These are phyloP conservation scores for Haemorhous mexicanus DNA, from an alignment of 2,113 vertebrate species.

Conservation along the genomic window DNA sequence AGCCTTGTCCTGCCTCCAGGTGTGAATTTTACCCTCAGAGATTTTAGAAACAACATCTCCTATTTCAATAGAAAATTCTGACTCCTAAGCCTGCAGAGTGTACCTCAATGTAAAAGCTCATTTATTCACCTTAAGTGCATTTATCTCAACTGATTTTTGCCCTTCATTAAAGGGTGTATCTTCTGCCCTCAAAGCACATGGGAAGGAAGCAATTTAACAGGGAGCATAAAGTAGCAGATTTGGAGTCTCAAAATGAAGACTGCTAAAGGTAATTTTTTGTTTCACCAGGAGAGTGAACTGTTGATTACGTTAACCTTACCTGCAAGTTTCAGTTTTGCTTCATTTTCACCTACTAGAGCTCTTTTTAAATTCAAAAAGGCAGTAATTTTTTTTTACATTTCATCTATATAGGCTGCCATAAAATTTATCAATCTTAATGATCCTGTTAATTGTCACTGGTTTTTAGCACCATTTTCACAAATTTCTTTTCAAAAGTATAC, in stretches of 20 bases:
- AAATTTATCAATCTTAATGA: conserved; percentile 44
- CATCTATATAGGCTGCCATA: conserved; percentile 37
- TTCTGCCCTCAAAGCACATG: neutral
- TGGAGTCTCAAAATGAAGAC: neutral
- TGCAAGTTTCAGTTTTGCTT: conserved; percentile 6
- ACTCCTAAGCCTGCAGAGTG: neutral
- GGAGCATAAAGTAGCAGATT: neutral
- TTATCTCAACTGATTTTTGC: neutral
- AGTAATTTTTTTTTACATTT: conserved; percentile 48
- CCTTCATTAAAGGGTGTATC: neutral
- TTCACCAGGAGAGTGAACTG: neutral
- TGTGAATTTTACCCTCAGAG: neutral
- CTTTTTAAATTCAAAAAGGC: conserved; percentile 3
- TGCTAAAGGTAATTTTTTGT: neutral
- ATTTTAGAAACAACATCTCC: neutral
- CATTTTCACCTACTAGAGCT: neutral
- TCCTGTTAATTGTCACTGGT: conserved; percentile 27
- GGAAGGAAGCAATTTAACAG: neutral
- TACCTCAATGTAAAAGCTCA: fast-evolving
- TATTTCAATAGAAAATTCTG: neutral
- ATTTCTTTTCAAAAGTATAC: neutral
- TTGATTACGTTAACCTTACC: neutral
- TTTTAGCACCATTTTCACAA: conserved; percentile 13
- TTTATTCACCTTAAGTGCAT: neutral
- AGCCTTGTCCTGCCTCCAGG: neutral